Conservation (phyloP, 2,113 vertebrate genomes). For the Ciconia boyciana region DNA sequence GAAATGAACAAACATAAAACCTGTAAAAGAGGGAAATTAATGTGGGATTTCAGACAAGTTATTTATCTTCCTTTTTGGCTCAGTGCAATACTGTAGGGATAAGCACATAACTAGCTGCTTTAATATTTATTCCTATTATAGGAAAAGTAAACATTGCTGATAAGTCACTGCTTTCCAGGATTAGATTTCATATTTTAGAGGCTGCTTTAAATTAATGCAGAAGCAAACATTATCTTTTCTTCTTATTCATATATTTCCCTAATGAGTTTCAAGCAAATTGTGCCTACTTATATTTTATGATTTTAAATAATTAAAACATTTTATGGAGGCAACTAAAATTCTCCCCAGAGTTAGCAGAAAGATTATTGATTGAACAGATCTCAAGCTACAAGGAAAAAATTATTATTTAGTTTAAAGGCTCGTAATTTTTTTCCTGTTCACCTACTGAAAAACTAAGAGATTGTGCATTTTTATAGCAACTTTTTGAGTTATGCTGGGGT, state of each 20-base stretch:
- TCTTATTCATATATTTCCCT: conserved; percentile 65
- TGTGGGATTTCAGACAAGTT: conserved; percentile 30
- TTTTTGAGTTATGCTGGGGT: not conserved
- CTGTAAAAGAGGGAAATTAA: conserved; percentile 41
- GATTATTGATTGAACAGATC: conserved; percentile 61
- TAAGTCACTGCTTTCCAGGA: conserved; percentile 54
- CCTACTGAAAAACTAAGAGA: not conserved
- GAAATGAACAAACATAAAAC: conserved; percentile 61
- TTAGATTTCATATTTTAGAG: conserved; percentile 63
- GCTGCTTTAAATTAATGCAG: conserved; percentile 56
- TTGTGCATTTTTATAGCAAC: not conserved
- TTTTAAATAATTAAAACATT: conserved; percentile 73
- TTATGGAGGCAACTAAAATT: conserved; percentile 69
- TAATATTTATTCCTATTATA: conserved; percentile 69
- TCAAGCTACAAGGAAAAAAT: conserved; percentile 17
- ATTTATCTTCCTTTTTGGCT: conserved; percentile 45
- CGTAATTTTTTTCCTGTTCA: conserved; percentile 41
- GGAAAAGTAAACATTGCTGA: conserved; percentile 62
- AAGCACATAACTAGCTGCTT: conserved; percentile 60
- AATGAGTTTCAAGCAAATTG: conserved; percentile 64
- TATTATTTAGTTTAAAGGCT: conserved; percentile 61
- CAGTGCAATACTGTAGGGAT: conserved; percentile 28
- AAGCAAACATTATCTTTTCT: conserved; percentile 57
- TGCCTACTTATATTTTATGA: conserved; percentile 67
- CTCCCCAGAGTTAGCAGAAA: conserved; percentile 58